These are phyloP conservation scores for Calameuta pallipes DNA, from an alignment of 2,888 invertebrate species.

Conservation along the genomic window DNA sequence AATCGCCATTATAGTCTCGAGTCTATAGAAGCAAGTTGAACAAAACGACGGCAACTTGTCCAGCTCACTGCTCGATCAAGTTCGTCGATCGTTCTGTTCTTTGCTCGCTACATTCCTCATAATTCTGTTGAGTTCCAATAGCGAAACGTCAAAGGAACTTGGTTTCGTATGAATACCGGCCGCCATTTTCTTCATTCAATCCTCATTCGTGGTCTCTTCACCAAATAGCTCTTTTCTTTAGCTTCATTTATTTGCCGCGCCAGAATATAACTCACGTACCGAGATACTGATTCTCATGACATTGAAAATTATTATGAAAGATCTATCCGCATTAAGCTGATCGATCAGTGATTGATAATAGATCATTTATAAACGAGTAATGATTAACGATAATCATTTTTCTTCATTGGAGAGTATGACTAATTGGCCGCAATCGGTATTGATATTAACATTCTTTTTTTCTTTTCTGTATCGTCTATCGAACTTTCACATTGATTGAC, in stretches of 20 bases:
- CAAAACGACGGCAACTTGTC: background rate
- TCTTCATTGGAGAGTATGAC: background rate
- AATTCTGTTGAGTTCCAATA: background rate
- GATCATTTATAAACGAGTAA: background rate
- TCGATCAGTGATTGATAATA: background rate
- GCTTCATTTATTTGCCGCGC: background rate
- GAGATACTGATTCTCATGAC: background rate
- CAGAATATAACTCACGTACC: background rate
- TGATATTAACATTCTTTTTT: background rate
- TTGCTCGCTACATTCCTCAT: background rate
- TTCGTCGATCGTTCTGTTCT: background rate
- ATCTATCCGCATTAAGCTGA: background rate
- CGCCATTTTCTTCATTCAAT: background rate
- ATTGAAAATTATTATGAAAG: background rate
- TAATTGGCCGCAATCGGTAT: slow-evolving; percentile 4
- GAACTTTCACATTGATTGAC: background rate
- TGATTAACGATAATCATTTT: background rate
- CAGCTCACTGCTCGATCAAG: background rate
- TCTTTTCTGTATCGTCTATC: background rate
- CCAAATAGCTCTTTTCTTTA: background rate
- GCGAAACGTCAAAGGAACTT: background rate
- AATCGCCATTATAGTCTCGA: background rate
- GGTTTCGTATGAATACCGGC: background rate
- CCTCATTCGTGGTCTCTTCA: background rate
- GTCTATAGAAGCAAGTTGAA: background rate